Conservation (phyloP, 2,888 invertebrate genomes). For the Caenorhabditis parvicauda region DNA sequence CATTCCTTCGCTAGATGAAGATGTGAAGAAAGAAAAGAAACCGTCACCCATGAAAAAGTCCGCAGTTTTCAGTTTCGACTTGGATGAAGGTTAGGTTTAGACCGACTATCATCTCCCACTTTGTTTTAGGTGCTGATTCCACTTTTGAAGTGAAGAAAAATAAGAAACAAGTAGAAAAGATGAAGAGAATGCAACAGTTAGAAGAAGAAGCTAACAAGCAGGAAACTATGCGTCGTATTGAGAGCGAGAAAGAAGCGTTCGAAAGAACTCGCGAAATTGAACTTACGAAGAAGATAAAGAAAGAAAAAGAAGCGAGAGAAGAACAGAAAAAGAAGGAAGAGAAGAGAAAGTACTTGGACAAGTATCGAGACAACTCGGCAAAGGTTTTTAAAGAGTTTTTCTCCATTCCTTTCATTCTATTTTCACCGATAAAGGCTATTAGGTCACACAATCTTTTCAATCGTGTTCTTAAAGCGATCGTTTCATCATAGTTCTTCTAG, state of each 20-base stretch:
- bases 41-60: constrained; percentile 11
- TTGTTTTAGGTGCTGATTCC: constrained; percentile 15
- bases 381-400: constrained; percentile 7
- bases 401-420: no score
- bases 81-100: constrained; percentile 43
- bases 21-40: not conserved
- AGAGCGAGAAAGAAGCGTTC: constrained; percentile 20
- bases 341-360: constrained; percentile 31
- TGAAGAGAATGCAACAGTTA: constrained; percentile 34
- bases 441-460: no score
- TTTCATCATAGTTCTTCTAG: no score
- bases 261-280: no score
- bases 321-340: constrained; percentile 20
- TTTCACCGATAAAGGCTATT: no score
- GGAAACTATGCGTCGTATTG: constrained; percentile 6
- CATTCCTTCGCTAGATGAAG: not conserved
- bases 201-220: constrained; percentile 33
- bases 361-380: constrained; percentile 27
- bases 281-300: constrained; percentile 17
- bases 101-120: not conserved
- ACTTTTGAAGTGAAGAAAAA: constrained; percentile 51
- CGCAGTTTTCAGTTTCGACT: constrained; percentile 54
- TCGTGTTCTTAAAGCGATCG: no score
- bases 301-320: constrained; percentile 18
- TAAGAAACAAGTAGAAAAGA: constrained; percentile 41